These are phyloP conservation scores for Phalanger gymnotis DNA, from an alignment of 2,797 vertebrate species.

Conservation along the genomic window DNA sequence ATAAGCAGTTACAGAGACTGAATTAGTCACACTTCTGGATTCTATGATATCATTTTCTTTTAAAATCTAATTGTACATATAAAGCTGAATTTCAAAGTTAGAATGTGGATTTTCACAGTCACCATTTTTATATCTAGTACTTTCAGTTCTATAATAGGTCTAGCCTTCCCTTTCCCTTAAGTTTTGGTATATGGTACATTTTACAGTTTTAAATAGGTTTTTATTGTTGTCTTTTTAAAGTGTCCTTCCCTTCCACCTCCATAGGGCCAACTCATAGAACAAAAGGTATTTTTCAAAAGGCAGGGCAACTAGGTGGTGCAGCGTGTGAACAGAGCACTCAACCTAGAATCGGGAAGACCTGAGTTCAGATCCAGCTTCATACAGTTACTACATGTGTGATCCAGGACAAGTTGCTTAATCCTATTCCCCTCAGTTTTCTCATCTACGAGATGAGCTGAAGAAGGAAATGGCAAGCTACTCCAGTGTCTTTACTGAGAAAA, in stretches of 20 bases:
- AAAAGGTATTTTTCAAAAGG: background rate
- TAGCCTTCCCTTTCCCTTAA: background rate
- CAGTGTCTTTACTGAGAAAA: too few relatives aligned
- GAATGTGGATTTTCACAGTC: slow-evolving; percentile 49
- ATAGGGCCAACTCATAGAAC: background rate
- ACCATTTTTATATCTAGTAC: slow-evolving; percentile 12
- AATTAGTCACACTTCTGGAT: slow-evolving; percentile 72
- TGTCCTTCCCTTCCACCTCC: background rate
- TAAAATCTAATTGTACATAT: slow-evolving; percentile 61
- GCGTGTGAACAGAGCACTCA: too few relatives aligned
- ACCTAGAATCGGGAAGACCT: too few relatives aligned
- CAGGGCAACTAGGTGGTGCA: too few relatives aligned
- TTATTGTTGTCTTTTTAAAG: background rate
- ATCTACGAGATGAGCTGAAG: too few relatives aligned
- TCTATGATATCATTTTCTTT: slow-evolving; percentile 58
- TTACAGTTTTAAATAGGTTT: background rate
- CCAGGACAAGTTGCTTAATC: too few relatives aligned
- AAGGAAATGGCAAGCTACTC: too few relatives aligned
- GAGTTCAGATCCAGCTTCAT: too few relatives aligned
- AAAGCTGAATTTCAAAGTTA: slow-evolving; percentile 68
- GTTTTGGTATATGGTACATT: background rate
- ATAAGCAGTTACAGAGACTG: slow-evolving; percentile 71
- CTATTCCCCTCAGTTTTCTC: too few relatives aligned
- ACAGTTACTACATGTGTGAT: too few relatives aligned
- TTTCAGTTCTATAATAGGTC: background rate